These are phyloP conservation scores for Meloe dianella DNA, from an alignment of 2,888 invertebrate species.

Conservation along the genomic window DNA sequence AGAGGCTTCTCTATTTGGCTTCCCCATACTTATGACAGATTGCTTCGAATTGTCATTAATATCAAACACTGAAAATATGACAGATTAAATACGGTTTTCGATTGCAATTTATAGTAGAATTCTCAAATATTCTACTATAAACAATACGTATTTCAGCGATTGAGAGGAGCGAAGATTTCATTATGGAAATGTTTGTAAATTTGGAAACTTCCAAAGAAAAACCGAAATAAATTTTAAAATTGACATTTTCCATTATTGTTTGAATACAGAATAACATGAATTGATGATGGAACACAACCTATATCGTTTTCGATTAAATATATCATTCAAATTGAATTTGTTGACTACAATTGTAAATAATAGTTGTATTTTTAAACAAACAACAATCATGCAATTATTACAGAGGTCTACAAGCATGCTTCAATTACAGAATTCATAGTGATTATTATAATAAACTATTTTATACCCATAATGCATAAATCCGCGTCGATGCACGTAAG, in stretches of 20 bases:
- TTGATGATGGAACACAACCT: neutral
- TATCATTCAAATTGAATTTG: neutral
- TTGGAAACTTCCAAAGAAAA: neutral
- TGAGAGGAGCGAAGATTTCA: too few relatives aligned
- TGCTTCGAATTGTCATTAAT: neutral
- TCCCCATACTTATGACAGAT: neutral
- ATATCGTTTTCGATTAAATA: neutral
- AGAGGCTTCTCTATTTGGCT: slow-evolving; percentile 2
- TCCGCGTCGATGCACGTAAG: slow-evolving; percentile 35
- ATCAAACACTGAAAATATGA: neutral
- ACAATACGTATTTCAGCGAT: too few relatives aligned
- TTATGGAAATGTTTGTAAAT: neutral
- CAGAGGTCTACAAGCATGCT: slow-evolving; percentile 12
- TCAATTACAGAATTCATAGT: neutral
- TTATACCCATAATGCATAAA: slow-evolving; percentile 36
- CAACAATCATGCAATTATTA: slow-evolving; percentile 3
- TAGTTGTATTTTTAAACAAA: neutral
- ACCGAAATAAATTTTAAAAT: neutral
- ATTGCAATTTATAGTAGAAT: neutral
- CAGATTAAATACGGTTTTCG: neutral
- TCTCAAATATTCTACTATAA: too few relatives aligned
- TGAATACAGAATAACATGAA: neutral
- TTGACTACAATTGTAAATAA: neutral
- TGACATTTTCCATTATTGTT: neutral
- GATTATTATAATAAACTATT: slow-evolving; percentile 11